phyloP scores from a whole-genome alignment of 2,888 invertebrate genomes.

The Stenotaenia linearis region DNA sequence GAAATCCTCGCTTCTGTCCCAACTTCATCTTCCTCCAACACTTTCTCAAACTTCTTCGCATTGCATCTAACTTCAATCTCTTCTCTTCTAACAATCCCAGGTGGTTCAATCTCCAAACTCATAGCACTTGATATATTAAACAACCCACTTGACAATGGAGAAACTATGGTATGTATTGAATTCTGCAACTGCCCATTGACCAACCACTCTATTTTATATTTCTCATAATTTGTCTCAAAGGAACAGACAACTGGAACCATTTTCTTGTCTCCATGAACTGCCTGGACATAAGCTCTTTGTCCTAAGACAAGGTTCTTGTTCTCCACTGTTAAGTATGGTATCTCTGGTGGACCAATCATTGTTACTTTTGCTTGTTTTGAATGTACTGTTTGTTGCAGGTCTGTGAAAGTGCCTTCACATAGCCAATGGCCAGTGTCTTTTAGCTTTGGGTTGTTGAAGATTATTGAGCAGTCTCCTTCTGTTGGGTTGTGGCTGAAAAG shows the following conservation, averaged over 20 bases:
- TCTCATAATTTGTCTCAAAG: not conserved
- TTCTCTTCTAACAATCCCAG: not conserved
- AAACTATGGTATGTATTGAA: not conserved
- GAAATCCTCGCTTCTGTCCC: not conserved
- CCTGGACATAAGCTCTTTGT: not conserved
- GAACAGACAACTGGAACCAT: not conserved
- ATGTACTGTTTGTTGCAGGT: not conserved
- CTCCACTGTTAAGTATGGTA: not conserved
- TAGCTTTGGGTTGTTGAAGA: not conserved
- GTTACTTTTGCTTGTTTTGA: not conserved
- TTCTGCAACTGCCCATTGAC: not conserved
- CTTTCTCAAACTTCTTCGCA: not conserved
- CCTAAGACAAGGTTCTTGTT: not conserved
- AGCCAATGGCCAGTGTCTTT: not conserved
- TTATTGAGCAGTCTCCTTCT: not conserved
- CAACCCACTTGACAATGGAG: not conserved
- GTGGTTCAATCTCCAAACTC: not conserved
- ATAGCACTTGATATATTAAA: not conserved
- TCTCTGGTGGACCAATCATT: not conserved
- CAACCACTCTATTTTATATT: not conserved
- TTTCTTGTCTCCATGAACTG: not conserved
- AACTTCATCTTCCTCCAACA: not conserved
- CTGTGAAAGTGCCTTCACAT: not conserved
- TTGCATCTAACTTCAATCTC: not conserved
- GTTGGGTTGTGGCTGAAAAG: not conserved